Conservation (phyloP, 2,113 vertebrate genomes). For the Zapus hudsonius region DNA sequence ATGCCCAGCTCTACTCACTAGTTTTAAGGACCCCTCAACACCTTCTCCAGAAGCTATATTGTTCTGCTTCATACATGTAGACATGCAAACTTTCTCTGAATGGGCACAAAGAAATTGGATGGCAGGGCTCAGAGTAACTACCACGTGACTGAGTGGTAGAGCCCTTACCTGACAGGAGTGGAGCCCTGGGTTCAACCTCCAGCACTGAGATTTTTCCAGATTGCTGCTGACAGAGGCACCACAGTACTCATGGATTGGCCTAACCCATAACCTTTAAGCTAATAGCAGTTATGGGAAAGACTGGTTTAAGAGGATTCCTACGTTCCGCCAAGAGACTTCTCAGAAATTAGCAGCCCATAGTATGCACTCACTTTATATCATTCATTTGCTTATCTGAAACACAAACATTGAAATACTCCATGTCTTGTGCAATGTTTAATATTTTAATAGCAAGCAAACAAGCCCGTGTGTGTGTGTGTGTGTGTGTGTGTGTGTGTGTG, state of each 20-base stretch:
- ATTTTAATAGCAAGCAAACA: slow-evolving; percentile 63
- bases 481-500: background rate
- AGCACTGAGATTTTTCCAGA: background rate
- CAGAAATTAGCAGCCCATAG: slow-evolving; percentile 31
- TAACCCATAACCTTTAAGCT: background rate
- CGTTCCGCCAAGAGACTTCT: background rate
- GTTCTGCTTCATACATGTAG: background rate
- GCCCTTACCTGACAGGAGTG: background rate
- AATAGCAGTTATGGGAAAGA: background rate
- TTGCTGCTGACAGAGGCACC: background rate
- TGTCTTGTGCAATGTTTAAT: slow-evolving; percentile 51
- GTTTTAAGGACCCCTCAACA: background rate
- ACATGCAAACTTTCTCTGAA: background rate
- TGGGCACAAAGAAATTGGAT: background rate
- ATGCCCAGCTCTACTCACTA: no score
- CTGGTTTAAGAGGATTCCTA: background rate
- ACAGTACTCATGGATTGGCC: background rate
- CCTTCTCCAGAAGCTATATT: background rate
- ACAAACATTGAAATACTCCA: slow-evolving; percentile 55
- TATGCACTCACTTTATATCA: background rate
- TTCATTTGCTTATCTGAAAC: background rate
- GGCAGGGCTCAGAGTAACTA: background rate
- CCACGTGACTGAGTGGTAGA: background rate
- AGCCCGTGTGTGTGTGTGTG: background rate
- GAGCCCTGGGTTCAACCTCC: background rate